phyloP scores from a whole-genome alignment of 2,797 vertebrate genomes.

The Spondyliosoma cantharus region DNA sequence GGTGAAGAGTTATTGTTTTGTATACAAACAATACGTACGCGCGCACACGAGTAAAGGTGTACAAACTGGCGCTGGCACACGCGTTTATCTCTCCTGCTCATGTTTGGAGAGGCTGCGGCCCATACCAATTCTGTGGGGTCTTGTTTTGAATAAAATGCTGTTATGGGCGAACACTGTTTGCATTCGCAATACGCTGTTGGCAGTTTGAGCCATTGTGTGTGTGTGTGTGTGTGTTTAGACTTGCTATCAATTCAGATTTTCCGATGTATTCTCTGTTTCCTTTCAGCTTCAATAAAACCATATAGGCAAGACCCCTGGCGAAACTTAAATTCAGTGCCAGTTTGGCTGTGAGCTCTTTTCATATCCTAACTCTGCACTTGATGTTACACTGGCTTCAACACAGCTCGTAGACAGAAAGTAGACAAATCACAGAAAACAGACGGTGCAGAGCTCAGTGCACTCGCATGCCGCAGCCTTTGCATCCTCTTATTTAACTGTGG shows the following conservation, averaged over 20 bases:
- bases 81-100: constrained; percentile 58
- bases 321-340: constrained; percentile 9
- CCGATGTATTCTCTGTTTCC: constrained; percentile 23
- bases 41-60: constrained; percentile 24
- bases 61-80: constrained; percentile 38
- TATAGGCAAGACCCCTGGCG: not conserved
- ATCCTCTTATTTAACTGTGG: not conserved
- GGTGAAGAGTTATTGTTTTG: constrained; percentile 57
- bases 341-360: constrained; percentile 13
- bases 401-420: constrained; percentile 5
- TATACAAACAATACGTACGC: constrained; percentile 35
- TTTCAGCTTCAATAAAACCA: constrained; percentile 41
- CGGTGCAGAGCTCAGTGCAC: not conserved
- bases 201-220: constrained; percentile 12
- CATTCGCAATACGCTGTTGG: constrained; percentile 62
- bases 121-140: constrained; percentile 56
- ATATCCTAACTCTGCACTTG: constrained; percentile 1
- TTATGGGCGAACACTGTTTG: constrained; percentile 48
- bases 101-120: constrained; percentile 64
- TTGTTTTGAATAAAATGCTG: constrained; percentile 68
- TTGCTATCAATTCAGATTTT: constrained; percentile 42
- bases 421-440: not conserved
- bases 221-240: constrained; percentile 4
- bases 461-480: not conserved
- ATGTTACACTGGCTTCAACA: constrained; percentile 10